Evolutionary conservation across 2,113 vertebrate species (phyloP).

Genomic region (Hippolais icterina): DNA sequence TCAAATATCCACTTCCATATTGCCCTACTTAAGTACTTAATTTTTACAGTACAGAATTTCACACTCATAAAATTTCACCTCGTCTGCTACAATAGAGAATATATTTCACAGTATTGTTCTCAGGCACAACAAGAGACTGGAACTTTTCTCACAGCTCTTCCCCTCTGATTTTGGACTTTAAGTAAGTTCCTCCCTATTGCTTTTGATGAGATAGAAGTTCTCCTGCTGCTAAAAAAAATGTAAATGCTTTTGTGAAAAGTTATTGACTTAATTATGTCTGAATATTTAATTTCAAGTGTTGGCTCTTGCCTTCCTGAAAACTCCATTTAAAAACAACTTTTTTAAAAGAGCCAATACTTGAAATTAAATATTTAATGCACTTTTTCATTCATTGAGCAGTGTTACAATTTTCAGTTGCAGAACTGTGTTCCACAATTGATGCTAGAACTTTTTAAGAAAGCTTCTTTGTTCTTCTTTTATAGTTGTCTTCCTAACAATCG

Average conservation of each 20-base stretch:
- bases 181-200: background rate
- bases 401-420: background rate
- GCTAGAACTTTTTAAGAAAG: background rate
- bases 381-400: background rate
- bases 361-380: background rate
- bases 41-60: background rate
- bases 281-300: background rate
- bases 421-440: background rate
- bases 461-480: background rate
- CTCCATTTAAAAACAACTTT: background rate
- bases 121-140: background rate
- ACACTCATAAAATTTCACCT: background rate
- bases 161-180: background rate
- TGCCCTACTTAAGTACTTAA: background rate
- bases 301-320: background rate
- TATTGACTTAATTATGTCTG: background rate
- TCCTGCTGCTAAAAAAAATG: background rate
- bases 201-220: background rate
- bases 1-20: background rate
- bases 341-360: background rate
- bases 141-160: background rate
- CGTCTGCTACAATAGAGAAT: background rate
- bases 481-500: rapidly evolving
- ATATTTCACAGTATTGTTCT: background rate
- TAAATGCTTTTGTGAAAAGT: background rate